Conservation (phyloP, 2,888 invertebrate genomes). For the Bursaphelenchus okinawaensis region DNA sequence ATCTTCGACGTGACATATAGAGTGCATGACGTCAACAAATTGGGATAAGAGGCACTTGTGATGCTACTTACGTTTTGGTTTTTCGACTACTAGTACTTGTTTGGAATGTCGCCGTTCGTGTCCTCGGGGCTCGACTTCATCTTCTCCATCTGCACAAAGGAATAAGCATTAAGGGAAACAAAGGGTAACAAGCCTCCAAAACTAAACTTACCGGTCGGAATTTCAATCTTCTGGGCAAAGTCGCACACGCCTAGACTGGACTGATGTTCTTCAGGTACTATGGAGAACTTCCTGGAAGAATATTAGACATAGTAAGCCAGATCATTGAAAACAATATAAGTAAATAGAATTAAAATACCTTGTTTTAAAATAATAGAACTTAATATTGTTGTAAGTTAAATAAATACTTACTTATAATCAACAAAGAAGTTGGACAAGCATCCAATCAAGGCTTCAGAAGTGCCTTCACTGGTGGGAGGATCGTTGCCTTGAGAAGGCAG, state of each 20-base stretch:
- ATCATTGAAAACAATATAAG: no score
- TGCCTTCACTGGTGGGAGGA: constrained; percentile 44
- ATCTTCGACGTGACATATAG: no score
- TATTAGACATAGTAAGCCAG: no score
- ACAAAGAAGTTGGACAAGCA: constrained; percentile 60
- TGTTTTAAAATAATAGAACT: no score
- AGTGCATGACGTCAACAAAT: no score
- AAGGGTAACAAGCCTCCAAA: no score
- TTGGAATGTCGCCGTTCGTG: not conserved
- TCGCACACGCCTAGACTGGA: constrained; percentile 50
- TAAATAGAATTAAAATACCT: no score
- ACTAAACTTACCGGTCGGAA: constrained; percentile 1
- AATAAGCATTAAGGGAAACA: no score
- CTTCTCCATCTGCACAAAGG: no score
- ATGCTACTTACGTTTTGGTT: not conserved
- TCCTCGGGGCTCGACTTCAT: not conserved
- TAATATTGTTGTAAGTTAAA: no score
- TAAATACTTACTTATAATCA: constrained; percentile 55
- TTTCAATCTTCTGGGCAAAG: constrained; percentile 11
- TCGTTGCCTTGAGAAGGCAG: constrained; percentile 21
- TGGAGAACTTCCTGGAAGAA: constrained; percentile 39
- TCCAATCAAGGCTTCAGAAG: constrained; percentile 57
- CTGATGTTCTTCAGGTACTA: constrained; percentile 47
- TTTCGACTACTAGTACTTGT: not conserved
- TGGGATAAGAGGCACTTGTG: no score